A percentile compares a stretch with the other conserved stretches of the same genome.
These are phyloP conservation scores for Dysdera silvatica DNA, from an alignment of 1,140 invertebrate genomes.

Conservation along the genomic window DNA sequence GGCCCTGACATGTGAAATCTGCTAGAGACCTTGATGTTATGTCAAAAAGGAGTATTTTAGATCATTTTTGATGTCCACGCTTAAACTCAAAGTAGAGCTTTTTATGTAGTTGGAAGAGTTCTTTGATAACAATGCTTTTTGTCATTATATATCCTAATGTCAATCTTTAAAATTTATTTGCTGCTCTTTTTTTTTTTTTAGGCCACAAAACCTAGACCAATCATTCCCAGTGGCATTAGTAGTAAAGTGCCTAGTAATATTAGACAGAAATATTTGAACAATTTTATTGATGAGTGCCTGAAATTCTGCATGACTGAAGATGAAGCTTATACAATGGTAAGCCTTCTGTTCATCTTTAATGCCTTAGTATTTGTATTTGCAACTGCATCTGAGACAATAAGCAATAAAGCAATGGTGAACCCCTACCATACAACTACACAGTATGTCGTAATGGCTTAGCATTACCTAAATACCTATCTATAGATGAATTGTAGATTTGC, in stretches of 20 bases:
- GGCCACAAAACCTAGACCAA: conserved; percentile 45
- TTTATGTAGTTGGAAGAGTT: neutral
- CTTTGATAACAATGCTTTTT: neutral
- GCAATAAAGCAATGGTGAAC: too few species aligned
- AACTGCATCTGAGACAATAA: too few species aligned
- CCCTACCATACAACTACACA: too few species aligned
- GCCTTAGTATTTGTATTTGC: too few species aligned
- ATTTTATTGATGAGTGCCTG: conserved; percentile 76
- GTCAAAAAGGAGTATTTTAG: neutral
- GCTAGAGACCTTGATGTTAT: neutral
- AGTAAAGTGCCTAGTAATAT: conserved; percentile 76
- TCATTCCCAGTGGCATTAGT: conserved; percentile 56
- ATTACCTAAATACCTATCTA: too few species aligned
- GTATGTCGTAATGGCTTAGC: too few species aligned
- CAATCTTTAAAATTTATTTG: neutral
- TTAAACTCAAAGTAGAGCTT: neutral
- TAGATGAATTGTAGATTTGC: too few species aligned
- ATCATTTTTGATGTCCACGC: neutral
- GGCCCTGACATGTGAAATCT: too few species aligned
- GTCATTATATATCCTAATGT: neutral
- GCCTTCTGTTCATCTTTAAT: too few species aligned
- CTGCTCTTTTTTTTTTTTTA: conserved; percentile 34
- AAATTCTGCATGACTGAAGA: conserved; percentile 61
- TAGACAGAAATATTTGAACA: conserved; percentile 72
- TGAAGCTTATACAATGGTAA: conserved; percentile 61